Evolutionary conservation across 2,113 vertebrate genomes (phyloP), one percentile per base, ranked within the genome.

Genomic region (Rousettus leschenaultii): DNA sequence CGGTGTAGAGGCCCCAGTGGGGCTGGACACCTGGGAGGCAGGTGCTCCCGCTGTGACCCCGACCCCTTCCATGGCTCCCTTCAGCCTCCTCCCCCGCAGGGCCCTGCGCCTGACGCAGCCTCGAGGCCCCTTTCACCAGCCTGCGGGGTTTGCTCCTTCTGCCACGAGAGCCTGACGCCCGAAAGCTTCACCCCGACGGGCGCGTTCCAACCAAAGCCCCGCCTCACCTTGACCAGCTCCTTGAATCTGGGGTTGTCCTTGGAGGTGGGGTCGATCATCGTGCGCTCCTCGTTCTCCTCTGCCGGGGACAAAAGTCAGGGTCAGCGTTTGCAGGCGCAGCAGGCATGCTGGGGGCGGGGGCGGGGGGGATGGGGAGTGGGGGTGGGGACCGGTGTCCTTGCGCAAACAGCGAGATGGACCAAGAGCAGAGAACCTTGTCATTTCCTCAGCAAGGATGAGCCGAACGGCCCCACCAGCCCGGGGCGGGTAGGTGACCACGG

Each of bases 261-360:
- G 2, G 99, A 99, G 43, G 98, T 99, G 16, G 99, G 99, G 96
- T 99, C 99, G 7, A 99, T 98, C 99, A 99, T 99, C 0, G 98
- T 99, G 79, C 99, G 99, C 22, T 99, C 99, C 43, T 99, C 99
- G 28, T 99, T 99, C 97, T 99, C 99, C 97, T 99, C 99, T 99
- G 98, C n/a, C 9, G 24, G 93, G 77, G 3, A 96, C 83, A 96
- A 98, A 6, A 55, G 48, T 11, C 8, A 80, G 0, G 10, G 88
- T 97, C 55, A 98, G 95, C 45, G 1, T 3, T 0, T 7, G 28
- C 22, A 40, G 33, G 24, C 43, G 89, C 0, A 26, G 5, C 28
- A 40, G 75, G 28, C 57, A 5, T 0, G 2, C 22, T 35, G 24
- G 43, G 40, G 83, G 80, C 2, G 2, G 14, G 48, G 48, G 48